Base-by-base conservation (phyloP, 1,140 invertebrate genomes). In the Whitmania pigra region DNA sequence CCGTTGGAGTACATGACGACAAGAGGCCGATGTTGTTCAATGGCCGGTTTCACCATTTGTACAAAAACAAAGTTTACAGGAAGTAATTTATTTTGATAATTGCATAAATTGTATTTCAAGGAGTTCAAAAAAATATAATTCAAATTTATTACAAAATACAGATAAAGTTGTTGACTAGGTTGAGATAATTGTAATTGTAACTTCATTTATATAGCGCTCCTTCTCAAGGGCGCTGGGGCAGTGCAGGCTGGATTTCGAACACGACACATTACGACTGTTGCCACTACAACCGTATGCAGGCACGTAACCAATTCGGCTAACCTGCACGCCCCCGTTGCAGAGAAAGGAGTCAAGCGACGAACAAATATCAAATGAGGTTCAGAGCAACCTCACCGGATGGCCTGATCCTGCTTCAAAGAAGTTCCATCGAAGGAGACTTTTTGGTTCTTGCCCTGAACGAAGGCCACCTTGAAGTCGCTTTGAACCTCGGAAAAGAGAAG, bases 311-410 rank as follows among this genome's bases (percentile, higher is more conserved):
- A n/a, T n/a, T n/a, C n/a, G n/a, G n/a, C n/a, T n/a, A n/a, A n/a
- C n/a, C n/a, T n/a, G n/a, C n/a, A n/a, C n/a, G n/a, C n/a, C n/a
- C n/a, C n/a, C n/a, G n/a, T n/a, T n/a, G n/a, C n/a, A 85, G 84
- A 74, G 74, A 86, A 81, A 70, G 73, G 67, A 85, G 85, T 55
- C 87, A 89, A 79, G 83, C 86, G 69, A 86, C 84, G 71, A 89
- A 90, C 79, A 84, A 86, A 76, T 89, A 89, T 77, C 86, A 88
- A 82, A 83, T 91, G 55, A 86, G 85, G 76, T 87, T 90, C 78
- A 85, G 86, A 71, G 89, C 89, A 27, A 85, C 84, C 71, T 84
- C 85, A 74, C 80, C 83, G 17, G 85, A 88, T 76, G 88, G 88
- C 11, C 81, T 91, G 40, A 74, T 90, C 22, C 80, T 90, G 71